Evolutionary conservation across 2,113 vertebrate species (phyloP).

Genomic region (Ochotona princeps): DNA sequence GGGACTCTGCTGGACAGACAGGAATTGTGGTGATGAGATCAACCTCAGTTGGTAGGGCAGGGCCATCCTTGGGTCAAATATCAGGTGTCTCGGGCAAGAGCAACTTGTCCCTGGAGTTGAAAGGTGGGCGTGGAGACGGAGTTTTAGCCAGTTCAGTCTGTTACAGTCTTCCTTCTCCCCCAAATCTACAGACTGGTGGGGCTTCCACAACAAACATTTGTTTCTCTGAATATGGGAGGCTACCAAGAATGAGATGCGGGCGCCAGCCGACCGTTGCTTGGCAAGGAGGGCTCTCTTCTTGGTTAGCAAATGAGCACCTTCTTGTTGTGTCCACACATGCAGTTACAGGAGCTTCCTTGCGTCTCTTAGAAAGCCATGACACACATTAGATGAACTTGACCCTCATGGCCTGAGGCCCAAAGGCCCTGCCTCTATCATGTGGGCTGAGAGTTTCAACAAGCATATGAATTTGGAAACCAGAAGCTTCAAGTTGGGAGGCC

Average conservation of each 20-base stretch:
- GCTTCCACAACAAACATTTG: neutral
- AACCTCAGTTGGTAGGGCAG: neutral
- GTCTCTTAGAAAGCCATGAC: too few species aligned
- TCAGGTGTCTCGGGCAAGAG: neutral
- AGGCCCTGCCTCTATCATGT: neutral
- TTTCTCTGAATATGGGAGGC: neutral
- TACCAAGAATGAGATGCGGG: neutral
- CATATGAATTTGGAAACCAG: accelerated
- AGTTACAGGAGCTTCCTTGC: too few species aligned
- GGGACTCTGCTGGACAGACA: neutral
- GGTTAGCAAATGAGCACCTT: neutral
- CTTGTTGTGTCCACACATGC: neutral
- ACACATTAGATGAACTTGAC: accelerated
- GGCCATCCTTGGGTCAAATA: neutral
- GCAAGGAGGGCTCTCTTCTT: neutral
- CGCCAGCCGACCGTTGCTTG: accelerated
- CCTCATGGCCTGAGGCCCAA: neutral
- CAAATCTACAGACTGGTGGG: too few species aligned
- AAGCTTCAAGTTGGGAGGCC: neutral
- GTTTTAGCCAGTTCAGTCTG: too few species aligned
- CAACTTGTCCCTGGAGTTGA: neutral
- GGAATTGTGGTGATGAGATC: too few species aligned
- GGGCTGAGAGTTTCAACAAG: accelerated
- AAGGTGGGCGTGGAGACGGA: neutral
- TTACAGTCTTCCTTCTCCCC: neutral